These are phyloP conservation scores for Morone saxatilis DNA, from an alignment of 2,113 vertebrate species.

Conservation along the genomic window DNA sequence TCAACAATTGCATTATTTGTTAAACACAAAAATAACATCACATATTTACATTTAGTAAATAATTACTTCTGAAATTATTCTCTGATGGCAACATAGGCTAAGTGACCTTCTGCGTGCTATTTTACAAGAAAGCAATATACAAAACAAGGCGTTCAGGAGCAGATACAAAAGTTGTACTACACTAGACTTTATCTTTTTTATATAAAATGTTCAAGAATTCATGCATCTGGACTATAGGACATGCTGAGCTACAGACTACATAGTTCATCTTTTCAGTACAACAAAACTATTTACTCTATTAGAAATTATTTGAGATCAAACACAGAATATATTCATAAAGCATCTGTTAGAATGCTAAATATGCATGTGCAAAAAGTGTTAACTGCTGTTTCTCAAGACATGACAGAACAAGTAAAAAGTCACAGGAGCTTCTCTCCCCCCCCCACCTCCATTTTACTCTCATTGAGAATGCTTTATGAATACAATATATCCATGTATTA, in stretches of 20 bases:
- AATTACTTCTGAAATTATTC: constrained; percentile 73
- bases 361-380: constrained; percentile 75
- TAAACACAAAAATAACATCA: constrained; percentile 81
- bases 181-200: constrained; percentile 62
- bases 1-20: constrained; percentile 80
- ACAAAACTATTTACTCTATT: constrained; percentile 84
- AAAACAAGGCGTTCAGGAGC: constrained; percentile 83
- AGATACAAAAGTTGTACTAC: constrained; percentile 83
- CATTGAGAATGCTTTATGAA: constrained; percentile 84
- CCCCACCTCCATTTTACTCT: constrained; percentile 44
- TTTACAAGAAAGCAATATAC: constrained; percentile 85
- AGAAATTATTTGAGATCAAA: constrained; percentile 79
- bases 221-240: constrained; percentile 83
- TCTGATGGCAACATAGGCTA: constrained; percentile 77
- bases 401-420: constrained; percentile 72
- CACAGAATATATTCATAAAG: constrained; percentile 86
- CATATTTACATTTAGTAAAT: constrained; percentile 80
- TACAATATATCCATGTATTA: constrained; percentile 73
- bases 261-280: constrained; percentile 81
- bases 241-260: constrained; percentile 84
- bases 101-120: constrained; percentile 77
- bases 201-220: constrained; percentile 78
- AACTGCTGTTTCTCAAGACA: constrained; percentile 68
- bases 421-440: constrained; percentile 34
- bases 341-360: constrained; percentile 80